A percentile compares a stretch with the other conserved stretches of the same genome.
These are phyloP conservation scores for Pelobates fuscus DNA, from an alignment of 2,113 vertebrate species.

Conservation along the genomic window DNA sequence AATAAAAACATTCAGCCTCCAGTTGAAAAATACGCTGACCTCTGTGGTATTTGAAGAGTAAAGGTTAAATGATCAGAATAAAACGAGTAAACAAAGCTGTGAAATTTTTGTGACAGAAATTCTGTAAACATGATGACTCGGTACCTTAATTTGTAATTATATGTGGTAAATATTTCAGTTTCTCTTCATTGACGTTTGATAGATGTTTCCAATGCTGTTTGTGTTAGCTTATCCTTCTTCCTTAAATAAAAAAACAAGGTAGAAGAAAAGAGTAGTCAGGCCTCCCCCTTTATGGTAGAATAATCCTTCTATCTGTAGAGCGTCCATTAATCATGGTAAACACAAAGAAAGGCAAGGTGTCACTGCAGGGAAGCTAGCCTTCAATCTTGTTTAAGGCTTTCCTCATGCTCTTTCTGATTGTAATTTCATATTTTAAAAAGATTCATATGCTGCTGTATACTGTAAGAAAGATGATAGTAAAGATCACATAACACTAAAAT, in stretches of 20 bases:
- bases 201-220: too few relatives aligned
- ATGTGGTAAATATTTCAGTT: too few relatives aligned
- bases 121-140: too few relatives aligned
- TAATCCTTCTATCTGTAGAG: constrained; percentile 13
- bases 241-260: constrained; percentile 7
- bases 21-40: too few relatives aligned
- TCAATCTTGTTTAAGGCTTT: constrained; percentile 40
- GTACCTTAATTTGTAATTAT: too few relatives aligned
- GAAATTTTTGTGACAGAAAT: too few relatives aligned
- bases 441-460: background rate
- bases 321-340: constrained; percentile 29
- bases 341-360: constrained; percentile 23
- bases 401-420: constrained; percentile 35
- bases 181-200: too few relatives aligned
- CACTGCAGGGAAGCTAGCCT: background rate
- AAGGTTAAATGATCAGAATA: too few relatives aligned
- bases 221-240: background rate
- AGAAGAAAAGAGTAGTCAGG: background rate
- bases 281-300: constrained; percentile 18
- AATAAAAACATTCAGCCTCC: too few relatives aligned
- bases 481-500: background rate
- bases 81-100: too few relatives aligned
- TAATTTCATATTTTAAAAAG: constrained; percentile 25
- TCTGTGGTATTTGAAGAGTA: too few relatives aligned
- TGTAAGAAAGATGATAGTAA: constrained; percentile 17